These are phyloP conservation scores for Bolinopsis microptera DNA, from an alignment of 37 sponge, comb jelly and placozoan species.

Conservation along the genomic window DNA sequence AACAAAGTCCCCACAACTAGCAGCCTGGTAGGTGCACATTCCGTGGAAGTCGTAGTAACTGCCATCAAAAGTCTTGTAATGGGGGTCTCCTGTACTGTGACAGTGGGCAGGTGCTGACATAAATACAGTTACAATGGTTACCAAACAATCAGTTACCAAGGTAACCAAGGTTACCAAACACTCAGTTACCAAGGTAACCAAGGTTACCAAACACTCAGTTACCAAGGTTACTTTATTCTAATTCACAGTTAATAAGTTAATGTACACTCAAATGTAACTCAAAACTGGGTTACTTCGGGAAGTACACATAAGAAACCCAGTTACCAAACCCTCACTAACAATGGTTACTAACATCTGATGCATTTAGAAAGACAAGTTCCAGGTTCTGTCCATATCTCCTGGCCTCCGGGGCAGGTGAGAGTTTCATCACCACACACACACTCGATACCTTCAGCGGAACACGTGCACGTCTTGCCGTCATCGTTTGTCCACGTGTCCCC, in stretches of 20 bases:
- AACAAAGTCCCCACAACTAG: slow-evolving; percentile 28
- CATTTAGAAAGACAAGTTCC: slow-evolving; percentile 24
- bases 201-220: too few relatives aligned
- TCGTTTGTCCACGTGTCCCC: slow-evolving; percentile 11
- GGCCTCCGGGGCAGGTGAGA: neutral
- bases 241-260: too few relatives aligned
- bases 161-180: too few relatives aligned
- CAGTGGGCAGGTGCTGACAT: slow-evolving; percentile 13
- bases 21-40: slow-evolving; percentile 64
- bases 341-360: slow-evolving; percentile 51
- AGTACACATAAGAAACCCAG: too few relatives aligned
- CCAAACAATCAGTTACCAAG: too few relatives aligned
- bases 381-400: neutral
- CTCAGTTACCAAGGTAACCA: too few relatives aligned
- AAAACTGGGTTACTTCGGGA: too few relatives aligned
- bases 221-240: too few relatives aligned
- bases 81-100: slow-evolving; percentile 46
- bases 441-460: neutral
- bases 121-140: neutral
- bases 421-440: slow-evolving; percentile 5
- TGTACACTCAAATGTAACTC: too few relatives aligned
- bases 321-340: too few relatives aligned
- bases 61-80: slow-evolving; percentile 20
- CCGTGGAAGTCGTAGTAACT: slow-evolving; percentile 54
- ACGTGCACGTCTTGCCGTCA: slow-evolving; percentile 19